Conservation (phyloP, 2,797 vertebrate species). For the Urocyon cinereoargenteus region DNA sequence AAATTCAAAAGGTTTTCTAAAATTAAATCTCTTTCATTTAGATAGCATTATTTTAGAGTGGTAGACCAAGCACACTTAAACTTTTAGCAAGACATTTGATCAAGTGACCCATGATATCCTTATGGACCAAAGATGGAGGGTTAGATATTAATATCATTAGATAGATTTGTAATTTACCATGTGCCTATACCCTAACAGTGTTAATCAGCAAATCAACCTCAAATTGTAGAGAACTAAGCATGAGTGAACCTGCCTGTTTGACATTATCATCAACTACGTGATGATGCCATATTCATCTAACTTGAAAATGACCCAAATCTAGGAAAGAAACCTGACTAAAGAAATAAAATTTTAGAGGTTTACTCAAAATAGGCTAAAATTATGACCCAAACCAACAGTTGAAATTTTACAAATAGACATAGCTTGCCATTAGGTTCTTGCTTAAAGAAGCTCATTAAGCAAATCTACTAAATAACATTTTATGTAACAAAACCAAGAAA, state of each 20-base stretch:
- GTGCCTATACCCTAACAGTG: background rate
- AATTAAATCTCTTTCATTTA: conserved; percentile 50
- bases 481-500: background rate
- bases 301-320: conserved; percentile 13
- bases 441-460: conserved; percentile 13
- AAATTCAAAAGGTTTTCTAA: conserved; percentile 43
- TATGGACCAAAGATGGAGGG: background rate
- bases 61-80: conserved; percentile 26
- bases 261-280: background rate
- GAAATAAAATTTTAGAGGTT: background rate
- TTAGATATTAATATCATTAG: background rate
- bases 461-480: conserved; percentile 18
- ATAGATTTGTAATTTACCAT: background rate
- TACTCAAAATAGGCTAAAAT: background rate
- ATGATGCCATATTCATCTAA: background rate
- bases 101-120: background rate
- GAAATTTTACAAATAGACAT: conserved; percentile 42
- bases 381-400: background rate
- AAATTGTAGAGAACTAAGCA: background rate
- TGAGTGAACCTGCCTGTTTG: background rate
- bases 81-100: background rate
- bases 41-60: background rate
- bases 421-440: conserved; percentile 8
- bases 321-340: background rate
- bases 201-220: background rate